Evolutionary conservation across 2,113 vertebrate species (phyloP).

Genomic region (Abramis brama): DNA sequence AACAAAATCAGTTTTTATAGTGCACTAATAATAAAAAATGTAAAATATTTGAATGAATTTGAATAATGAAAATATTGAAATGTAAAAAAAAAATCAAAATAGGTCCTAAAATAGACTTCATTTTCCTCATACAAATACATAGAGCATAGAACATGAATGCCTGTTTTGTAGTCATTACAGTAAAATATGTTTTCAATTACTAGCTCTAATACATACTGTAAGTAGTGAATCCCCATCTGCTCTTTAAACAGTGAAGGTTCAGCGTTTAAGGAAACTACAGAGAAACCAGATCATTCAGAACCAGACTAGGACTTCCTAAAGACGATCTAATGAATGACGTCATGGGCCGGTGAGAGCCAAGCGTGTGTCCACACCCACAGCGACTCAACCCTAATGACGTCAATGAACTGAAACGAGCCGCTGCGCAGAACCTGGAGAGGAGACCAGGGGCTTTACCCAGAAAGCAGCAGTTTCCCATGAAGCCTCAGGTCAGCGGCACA

Average conservation of each 20-base stretch:
- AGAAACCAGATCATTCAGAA: not conserved
- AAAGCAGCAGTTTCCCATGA: constrained; percentile 87
- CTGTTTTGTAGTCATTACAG: not conserved
- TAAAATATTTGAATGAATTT: not conserved
- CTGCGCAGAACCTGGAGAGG: not conserved
- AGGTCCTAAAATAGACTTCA: not conserved
- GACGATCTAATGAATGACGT: constrained; percentile 68
- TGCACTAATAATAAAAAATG: not conserved
- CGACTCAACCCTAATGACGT: constrained; percentile 63
- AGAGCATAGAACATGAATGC: not conserved
- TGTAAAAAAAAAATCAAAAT: not conserved
- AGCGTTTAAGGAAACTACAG: constrained; percentile 27
- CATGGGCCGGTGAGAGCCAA: constrained; percentile 59
- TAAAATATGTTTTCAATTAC: constrained; percentile 27
- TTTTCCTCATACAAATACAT: not conserved
- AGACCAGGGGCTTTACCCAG: constrained; percentile 76
- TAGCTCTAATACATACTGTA: not conserved
- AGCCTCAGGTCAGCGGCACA: constrained; percentile 93
- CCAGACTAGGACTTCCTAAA: constrained; percentile 49
- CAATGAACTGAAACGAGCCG: constrained; percentile 56
- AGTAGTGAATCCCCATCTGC: not conserved
- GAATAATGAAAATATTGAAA: not conserved
- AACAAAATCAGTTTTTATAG: no score
- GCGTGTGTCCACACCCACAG: constrained; percentile 73
- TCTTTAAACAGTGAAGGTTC: not conserved